phyloP scores from a whole-genome alignment of 2,888 invertebrate species.

The Anodontia alba region DNA sequence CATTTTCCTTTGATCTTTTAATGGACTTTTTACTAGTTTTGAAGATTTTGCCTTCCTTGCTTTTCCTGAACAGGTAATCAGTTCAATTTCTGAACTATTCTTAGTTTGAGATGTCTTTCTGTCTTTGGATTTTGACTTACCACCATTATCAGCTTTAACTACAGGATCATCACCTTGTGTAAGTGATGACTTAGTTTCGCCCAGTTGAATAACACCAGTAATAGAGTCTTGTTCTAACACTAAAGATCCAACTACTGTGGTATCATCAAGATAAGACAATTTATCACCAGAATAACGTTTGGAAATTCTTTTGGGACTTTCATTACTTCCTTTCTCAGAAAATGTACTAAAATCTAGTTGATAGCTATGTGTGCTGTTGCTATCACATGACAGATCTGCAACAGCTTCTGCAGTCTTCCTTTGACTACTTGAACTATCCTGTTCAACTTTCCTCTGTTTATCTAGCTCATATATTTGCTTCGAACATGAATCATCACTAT shows the following conservation, averaged over 20 bases:
- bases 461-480: neutral
- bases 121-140: neutral
- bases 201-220: neutral
- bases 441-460: neutral
- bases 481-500: constrained; percentile 44
- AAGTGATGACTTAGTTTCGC: neutral
- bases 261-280: constrained; percentile 1
- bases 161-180: neutral
- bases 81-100: neutral
- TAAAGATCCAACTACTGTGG: neutral
- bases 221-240: neutral
- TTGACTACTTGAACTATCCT: neutral
- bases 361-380: neutral
- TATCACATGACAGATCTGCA: neutral
- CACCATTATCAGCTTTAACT: neutral
- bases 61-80: neutral
- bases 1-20: neutral
- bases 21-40: neutral
- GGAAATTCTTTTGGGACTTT: neutral
- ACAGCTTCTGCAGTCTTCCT: neutral
- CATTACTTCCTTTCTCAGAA: neutral
- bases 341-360: constrained; percentile 1
- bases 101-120: neutral
- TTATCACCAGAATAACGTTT: neutral
- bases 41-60: neutral